Conservation (phyloP, 1,140 invertebrate species). For the Lordiphosa stackelbergi region DNA sequence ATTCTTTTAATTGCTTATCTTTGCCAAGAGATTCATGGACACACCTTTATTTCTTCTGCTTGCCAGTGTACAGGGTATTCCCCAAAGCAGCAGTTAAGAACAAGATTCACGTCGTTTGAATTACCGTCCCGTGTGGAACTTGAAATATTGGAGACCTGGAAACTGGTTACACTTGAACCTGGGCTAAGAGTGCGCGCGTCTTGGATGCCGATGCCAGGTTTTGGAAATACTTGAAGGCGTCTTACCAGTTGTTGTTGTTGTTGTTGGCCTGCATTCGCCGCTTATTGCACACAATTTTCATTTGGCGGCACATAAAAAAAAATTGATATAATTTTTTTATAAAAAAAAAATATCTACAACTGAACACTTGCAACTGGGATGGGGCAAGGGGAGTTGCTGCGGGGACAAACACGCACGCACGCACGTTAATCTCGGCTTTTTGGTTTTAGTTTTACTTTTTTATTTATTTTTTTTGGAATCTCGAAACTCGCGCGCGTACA, state of each 20-base stretch:
- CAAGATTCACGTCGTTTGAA: constrained; percentile 68
- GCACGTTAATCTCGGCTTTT: constrained; percentile 18
- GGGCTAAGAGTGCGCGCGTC: constrained; percentile 25
- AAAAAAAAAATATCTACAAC: constrained; percentile 17
- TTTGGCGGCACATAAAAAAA: constrained; percentile 38
- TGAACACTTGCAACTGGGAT: constrained; percentile 2
- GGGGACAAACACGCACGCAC: constrained; percentile 13
- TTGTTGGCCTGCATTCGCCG: constrained; percentile 63
- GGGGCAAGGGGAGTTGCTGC: neutral
- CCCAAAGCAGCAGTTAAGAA: constrained; percentile 32
- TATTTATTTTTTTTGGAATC: constrained; percentile 10
- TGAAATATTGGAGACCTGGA: constrained; percentile 49
- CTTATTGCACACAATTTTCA: constrained; percentile 60
- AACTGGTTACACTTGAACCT: constrained; percentile 75
- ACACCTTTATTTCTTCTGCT: neutral
- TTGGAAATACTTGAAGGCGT: constrained; percentile 55
- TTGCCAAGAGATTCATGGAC: too few species aligned
- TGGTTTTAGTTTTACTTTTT: neutral
- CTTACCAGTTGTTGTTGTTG: constrained; percentile 29
- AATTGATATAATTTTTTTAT: constrained; percentile 18
- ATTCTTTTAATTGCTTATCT: too few species aligned
- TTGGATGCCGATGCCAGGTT: constrained; percentile 22
- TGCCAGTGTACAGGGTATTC: constrained; percentile 3
- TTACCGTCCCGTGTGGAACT: constrained; percentile 40
- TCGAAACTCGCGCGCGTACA: constrained; percentile 55